Evolutionary conservation across 2,797 vertebrate species (phyloP), one percentile per base, ranked within the genome.

Genomic region (Muraenolepis orangiensis): DNA sequence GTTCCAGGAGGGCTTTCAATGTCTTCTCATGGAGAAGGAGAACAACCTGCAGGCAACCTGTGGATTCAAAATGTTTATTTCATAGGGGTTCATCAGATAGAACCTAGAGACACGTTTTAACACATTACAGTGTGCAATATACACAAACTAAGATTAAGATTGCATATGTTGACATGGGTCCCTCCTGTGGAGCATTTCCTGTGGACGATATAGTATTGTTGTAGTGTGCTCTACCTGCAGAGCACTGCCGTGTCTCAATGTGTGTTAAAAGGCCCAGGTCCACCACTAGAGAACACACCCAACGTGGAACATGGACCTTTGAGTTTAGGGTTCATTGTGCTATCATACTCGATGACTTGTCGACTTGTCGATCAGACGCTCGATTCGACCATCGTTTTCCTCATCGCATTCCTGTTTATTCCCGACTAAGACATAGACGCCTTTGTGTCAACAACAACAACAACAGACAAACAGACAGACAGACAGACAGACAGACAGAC

Each of bases 1-100:
- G 78, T 42, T 31, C 31, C 1, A 29, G 12, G 12, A 18, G 6
- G 66, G 28, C 30, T 31, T 30, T 87, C 74, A 90, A 70, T 68
- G 74, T 78, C 83, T 88, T 86, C 83, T 94, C 93, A 94, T 94
- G 83, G 93, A 82, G 78, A 80, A 34, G 76, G 72, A 77, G 51
- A 16, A 26, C 68, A 68, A 66, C 51, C 51, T 72, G 81, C 38
- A 14, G 36, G 81, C 78, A 79, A 88, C 79, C 91, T 93, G 82
- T 74, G 0, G 4, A 71, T 14, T n/a, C 20, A 12, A 42, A 80
- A 74, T 8, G 0, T 23, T n/a, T 57, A 18, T 6, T 34, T 3
- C 32, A 51, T n/a, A n/a, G 51, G 20, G 6, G 51, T 23, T 23
- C 20, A 64, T 38, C 6, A 12, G 23, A 57, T 42, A 2, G 40